Conservation (phyloP, 2,797 vertebrate species). For the Muraenolepis orangiensis region DNA sequence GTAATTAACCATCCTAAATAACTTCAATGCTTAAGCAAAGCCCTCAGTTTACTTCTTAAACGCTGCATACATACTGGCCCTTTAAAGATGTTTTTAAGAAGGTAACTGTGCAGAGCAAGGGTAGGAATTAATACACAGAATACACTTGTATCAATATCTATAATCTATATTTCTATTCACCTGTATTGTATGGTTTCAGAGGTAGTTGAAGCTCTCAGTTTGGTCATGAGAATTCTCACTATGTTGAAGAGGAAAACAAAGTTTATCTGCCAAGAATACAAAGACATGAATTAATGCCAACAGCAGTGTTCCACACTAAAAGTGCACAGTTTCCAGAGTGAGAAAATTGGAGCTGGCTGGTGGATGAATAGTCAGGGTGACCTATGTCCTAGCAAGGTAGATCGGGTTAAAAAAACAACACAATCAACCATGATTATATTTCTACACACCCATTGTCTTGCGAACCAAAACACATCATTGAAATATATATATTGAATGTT, state of each 20-base stretch:
- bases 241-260: conserved; percentile 99
- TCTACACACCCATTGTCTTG: neutral
- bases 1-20: neutral
- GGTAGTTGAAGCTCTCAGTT: conserved; percentile 92
- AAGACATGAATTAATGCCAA: conserved; percentile 24
- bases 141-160: neutral
- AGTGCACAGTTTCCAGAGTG: neutral
- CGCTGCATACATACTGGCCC: neutral
- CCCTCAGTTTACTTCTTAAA: neutral
- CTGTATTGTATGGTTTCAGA: conserved; percentile 98
- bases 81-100: neutral
- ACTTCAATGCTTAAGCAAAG: neutral
- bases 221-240: conserved; percentile 96
- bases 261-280: conserved; percentile 79
- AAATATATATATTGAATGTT: neutral
- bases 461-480: neutral
- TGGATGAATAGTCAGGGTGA: neutral
- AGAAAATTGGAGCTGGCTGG: neutral
- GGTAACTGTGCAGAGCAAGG: neutral
- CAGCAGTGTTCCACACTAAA: conserved; percentile 7
- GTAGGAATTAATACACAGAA: neutral
- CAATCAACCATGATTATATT: neutral
- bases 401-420: neutral
- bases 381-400: neutral
- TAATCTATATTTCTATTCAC: conserved; percentile 58